A percentile compares a stretch with the other conserved stretches of the same genome.
Conservation (phyloP, 2,797 vertebrate species). For the Loriculus beryllinus region DNA sequence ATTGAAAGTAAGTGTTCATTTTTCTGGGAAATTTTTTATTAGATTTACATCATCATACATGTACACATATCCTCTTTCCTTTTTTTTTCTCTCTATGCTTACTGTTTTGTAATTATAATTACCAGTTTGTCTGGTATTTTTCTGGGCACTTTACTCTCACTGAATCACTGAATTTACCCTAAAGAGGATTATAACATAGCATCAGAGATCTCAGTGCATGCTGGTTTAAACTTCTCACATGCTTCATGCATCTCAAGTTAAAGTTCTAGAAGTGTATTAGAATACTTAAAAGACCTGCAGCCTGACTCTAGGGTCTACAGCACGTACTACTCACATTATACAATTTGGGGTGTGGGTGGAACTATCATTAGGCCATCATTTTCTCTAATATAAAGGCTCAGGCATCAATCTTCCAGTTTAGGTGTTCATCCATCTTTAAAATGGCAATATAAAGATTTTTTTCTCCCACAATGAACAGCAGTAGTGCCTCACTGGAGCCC, state of each 20-base stretch:
- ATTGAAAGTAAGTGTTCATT: neutral
- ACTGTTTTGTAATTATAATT: neutral
- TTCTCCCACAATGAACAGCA: neutral
- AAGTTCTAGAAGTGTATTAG: neutral
- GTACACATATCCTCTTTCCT: neutral
- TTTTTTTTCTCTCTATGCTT: neutral
- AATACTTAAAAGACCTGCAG: neutral
- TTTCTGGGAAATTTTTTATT: neutral
- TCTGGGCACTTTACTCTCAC: neutral
- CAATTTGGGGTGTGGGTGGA: neutral
- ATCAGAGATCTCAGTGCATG: neutral
- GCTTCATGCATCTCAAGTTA: neutral
- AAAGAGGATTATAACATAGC: neutral
- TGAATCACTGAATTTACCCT: neutral
- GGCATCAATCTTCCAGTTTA: neutral
- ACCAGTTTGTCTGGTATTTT: neutral
- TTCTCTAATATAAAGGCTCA: neutral
- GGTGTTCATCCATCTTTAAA: neutral
- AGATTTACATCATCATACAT: rapidly evolving
- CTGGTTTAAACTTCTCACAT: neutral
- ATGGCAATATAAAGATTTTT: neutral
- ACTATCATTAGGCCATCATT: neutral
- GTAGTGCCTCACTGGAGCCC: neutral
- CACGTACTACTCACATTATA: neutral
- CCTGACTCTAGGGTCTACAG: neutral